Base-by-base conservation (phyloP, 2,113 vertebrate genomes). In the Nycticorax nycticorax region DNA sequence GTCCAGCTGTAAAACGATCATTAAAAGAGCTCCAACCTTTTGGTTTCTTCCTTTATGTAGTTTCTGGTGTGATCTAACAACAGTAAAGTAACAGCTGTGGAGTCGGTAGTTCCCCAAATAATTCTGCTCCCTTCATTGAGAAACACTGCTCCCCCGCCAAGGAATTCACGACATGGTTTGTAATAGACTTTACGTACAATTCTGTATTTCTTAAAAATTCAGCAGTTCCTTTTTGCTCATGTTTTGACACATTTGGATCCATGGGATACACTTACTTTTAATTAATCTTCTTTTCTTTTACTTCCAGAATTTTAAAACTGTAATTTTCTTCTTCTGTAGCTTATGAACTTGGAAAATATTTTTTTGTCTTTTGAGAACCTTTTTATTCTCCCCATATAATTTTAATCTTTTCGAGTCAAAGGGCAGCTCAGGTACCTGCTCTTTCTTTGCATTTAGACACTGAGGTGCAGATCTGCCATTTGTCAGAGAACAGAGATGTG, bases 11-110 rank as follows among this genome's bases (percentile, higher is more conserved):
- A 83, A 85, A 92, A 78, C 0, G 4, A 83, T 96, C 88, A 74
- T 93, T 96, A 93, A 87, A 92, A 81, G 85, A 90, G 79, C 62
- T 88, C 84, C 77, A 52, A 85, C 85, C 56, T 84, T 96, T 88
- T 35, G 1, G 6, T 89, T 94, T 83, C 71, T 64, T 76, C 87
- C 68, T 78, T 86, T 80, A 47, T 48, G 47, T 64, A 28, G 41
- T 85, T 91, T 87, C 63, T 92, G 78, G 18, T 77, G n/a, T 85
- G 59, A 53, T 81, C 63, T 92, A 91, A 39, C 37, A 62, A 12
- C 6, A 13, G 68, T 39, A 55, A 90, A 92, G 57, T 64, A 74
- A n/a, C 33, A 85, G 66, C 37, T 0, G 0, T 75, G 76, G 50
- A 60, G 37, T 45, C 5, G 0, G 32, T 75, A 73, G 66, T 47